Evolutionary conservation across 2,113 vertebrate species (phyloP), one percentile per base, ranked within the genome.

Genomic region (Acrocephalus kingi): DNA sequence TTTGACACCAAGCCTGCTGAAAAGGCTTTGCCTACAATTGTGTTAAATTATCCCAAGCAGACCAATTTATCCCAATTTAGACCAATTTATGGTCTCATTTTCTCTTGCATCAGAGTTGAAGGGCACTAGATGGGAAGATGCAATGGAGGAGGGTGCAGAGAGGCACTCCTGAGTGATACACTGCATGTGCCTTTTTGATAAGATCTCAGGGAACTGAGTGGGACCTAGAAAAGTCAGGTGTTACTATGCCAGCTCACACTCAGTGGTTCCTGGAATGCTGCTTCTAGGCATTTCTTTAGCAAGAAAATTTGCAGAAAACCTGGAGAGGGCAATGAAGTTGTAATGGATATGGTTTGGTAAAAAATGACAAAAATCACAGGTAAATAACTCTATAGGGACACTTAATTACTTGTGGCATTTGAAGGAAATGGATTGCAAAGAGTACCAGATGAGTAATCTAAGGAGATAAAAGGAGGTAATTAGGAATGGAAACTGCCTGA

Each of bases 11-110:
- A 90, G 48, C 84, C 87, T 75, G 54, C 62, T 94, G 62, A 94
- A 69, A 87, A 87, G 37, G 52, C 49, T 96, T 78, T 61, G 51
- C 54, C 79, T 93, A 41, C 35, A 73, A 35, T 67, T 87, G 51
- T 48, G 63, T 75, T 85, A 80, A 95, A 69, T 90, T 91, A 73
- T 86, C 69, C 82, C 45, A 78, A 91, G 43, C 17, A 89, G 81
- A 80, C 33, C 78, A 45, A 68, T 68, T 81, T 48, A 56, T 39
- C 52, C 52, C n/a, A 56, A 33, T 80, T 67, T 56, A 67, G 16
- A 16, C 21, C n/a, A 31, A 48, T 58, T 88, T 82, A 61, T 85
- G 25, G 41, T 90, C 78, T 94, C 49, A 89, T 39, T 54, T 87
- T 93, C 75, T 78, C 27, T 74, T 62, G 19, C 19, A 59, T 59